Base-by-base conservation (phyloP, 37 sponge, comb jelly and placozoan genomes). In the Cliona cf. orientalis region DNA sequence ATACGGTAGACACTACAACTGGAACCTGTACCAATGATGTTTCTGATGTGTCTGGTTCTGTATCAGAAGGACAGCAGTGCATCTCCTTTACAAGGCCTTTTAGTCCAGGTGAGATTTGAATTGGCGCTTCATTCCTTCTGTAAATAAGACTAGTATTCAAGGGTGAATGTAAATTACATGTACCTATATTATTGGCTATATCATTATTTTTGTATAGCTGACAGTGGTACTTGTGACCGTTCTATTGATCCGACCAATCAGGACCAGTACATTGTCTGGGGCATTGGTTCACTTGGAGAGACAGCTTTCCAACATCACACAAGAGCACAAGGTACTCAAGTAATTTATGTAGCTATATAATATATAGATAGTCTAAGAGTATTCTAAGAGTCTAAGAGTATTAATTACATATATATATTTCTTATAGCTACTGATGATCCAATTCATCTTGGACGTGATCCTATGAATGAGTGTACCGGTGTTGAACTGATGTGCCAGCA, bases 181-280 rank as follows among this genome's bases (percentile, higher is more conserved):
- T n/a, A n/a, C n/a, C n/a, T n/a, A n/a, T n/a, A n/a, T n/a, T n/a
- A n/a, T n/a, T n/a, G n/a, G n/a, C n/a, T n/a, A n/a, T n/a, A n/a
- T n/a, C n/a, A n/a, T n/a, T n/a, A n/a, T n/a, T 45, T n/a, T 42
- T 23, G 40, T 22, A 41, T 29, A 71, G 58, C 26, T 75, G 76
- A 43, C 39, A 49, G 37, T 33, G 40, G 29, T 0, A 44, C 0
- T 7, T 87, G 82, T 75, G 88, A 87, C 44, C 2, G 33, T 0
- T 3, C 46, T 42, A 56, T 87, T 29, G 67, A 86, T 34, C 81
- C 75, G 26, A 63, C 21, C 55, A 75, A 56, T 31, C 53, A 72
- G 28, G 28, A 68, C 21, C 72, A 75, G 72, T 86, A 78, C 66
- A 82, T 91, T 42, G 87, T 86, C 46, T 91, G 91, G 91, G 87